Evolutionary conservation across 2,888 invertebrate genomes (phyloP).

Genomic region (Mimas tiliae): DNA sequence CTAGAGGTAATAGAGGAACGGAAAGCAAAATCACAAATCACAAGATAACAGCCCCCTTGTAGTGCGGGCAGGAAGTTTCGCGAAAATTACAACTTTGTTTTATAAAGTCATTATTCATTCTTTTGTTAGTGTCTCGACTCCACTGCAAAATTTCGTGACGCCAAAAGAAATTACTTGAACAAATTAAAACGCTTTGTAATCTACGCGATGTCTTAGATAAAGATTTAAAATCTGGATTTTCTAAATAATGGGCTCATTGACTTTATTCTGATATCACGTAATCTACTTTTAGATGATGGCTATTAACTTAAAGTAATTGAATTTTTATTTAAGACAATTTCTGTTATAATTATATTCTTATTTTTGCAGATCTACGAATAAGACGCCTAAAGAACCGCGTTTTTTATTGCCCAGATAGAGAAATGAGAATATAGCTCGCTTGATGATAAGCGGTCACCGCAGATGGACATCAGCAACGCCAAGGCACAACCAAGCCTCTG

Average conservation of each 20-base stretch:
- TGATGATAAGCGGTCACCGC: too few species aligned
- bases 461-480: too few species aligned
- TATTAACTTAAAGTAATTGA: background rate
- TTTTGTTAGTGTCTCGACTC: constrained; percentile 74
- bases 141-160: constrained; percentile 76
- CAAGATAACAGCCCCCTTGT: constrained; percentile 65
- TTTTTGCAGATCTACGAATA: too few species aligned
- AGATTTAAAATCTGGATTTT: constrained; percentile 5
- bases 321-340: background rate
- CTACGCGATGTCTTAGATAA: constrained; percentile 7
- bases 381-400: too few species aligned
- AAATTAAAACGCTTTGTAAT: constrained; percentile 66
- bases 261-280: background rate
- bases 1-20: constrained; percentile 36
- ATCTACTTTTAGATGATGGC: background rate
- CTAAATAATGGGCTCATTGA: constrained; percentile 21
- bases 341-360: background rate
- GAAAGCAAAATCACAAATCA: constrained; percentile 70
- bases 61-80: constrained; percentile 66
- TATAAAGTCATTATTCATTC: constrained; percentile 79
- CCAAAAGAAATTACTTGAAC: constrained; percentile 75
- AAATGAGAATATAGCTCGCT: too few species aligned
- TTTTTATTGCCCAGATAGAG: too few species aligned
- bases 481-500: too few species aligned
- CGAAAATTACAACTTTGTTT: constrained; percentile 79